Conservation (phyloP, 2,888 invertebrate species). For the Catocala fraxini region DNA sequence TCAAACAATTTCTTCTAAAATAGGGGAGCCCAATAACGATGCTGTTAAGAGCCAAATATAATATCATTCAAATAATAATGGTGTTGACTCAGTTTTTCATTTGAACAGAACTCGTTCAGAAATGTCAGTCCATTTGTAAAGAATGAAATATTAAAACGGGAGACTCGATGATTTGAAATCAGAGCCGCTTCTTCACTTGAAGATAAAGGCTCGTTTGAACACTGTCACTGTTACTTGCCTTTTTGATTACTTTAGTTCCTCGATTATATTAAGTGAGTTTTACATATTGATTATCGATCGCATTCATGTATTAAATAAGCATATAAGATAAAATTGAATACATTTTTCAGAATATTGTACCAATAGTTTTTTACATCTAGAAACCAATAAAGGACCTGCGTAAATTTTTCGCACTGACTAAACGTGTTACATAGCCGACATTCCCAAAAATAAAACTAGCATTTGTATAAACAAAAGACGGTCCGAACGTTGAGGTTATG, state of each 20-base stretch:
- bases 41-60: slow-evolving; percentile 40
- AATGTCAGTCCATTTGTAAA: slow-evolving; percentile 74
- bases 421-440: slow-evolving; percentile 41
- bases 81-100: slow-evolving; percentile 68
- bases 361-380: not conserved
- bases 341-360: not conserved
- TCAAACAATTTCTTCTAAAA: slow-evolving; percentile 24
- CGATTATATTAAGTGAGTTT: not conserved
- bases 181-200: slow-evolving; percentile 60
- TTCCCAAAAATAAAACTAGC: slow-evolving; percentile 55
- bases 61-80: slow-evolving; percentile 62
- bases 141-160: slow-evolving; percentile 76
- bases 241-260: not conserved
- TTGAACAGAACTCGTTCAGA: slow-evolving; percentile 65
- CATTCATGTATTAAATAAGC: too few relatives aligned
- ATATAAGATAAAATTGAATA: too few relatives aligned
- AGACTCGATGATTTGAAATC: slow-evolving; percentile 74
- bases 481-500: slow-evolving; percentile 57
- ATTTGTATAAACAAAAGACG: slow-evolving; percentile 55
- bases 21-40: slow-evolving; percentile 30
- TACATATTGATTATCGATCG: too few relatives aligned
- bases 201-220: slow-evolving; percentile 58
- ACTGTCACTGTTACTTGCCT: slow-evolving; percentile 20
- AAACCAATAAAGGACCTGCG: slow-evolving; percentile 38
- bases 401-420: slow-evolving; percentile 35